Evolutionary conservation across 2,888 invertebrate species (phyloP).

Genomic region (Cephus pygmeus): DNA sequence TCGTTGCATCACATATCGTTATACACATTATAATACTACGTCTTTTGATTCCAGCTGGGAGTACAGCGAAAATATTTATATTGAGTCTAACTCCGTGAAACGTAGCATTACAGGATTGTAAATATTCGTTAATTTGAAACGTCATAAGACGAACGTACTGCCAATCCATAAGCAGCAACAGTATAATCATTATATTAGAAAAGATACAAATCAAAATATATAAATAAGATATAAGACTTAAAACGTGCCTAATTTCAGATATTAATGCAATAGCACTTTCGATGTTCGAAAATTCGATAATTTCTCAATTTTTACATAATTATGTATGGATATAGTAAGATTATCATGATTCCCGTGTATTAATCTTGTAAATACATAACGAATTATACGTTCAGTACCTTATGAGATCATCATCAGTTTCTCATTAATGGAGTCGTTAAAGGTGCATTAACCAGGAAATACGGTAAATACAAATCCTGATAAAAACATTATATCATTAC

Average conservation of each 20-base stretch:
- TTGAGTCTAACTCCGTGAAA: background rate
- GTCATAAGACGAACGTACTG: background rate
- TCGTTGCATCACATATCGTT: slow-evolving; percentile 25
- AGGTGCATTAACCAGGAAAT: background rate
- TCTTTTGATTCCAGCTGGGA: background rate
- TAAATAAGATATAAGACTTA: background rate
- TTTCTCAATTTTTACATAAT: background rate
- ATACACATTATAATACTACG: background rate
- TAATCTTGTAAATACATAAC: background rate
- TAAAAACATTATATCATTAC: background rate
- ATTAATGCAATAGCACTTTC: background rate
- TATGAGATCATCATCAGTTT: background rate
- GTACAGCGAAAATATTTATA: background rate
- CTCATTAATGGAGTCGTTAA: background rate
- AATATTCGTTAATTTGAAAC: background rate
- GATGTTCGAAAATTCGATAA: background rate
- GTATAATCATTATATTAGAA: background rate
- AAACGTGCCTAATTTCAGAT: background rate
- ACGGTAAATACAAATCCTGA: background rate
- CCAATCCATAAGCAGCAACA: background rate
- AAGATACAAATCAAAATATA: background rate
- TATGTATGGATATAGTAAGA: background rate
- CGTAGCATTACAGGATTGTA: background rate
- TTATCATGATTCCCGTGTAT: background rate
- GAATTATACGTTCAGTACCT: background rate